These are phyloP conservation scores for Henricia sp. DNA, from an alignment of 53 echinoderm and acorn worm species.

Conservation along the genomic window DNA sequence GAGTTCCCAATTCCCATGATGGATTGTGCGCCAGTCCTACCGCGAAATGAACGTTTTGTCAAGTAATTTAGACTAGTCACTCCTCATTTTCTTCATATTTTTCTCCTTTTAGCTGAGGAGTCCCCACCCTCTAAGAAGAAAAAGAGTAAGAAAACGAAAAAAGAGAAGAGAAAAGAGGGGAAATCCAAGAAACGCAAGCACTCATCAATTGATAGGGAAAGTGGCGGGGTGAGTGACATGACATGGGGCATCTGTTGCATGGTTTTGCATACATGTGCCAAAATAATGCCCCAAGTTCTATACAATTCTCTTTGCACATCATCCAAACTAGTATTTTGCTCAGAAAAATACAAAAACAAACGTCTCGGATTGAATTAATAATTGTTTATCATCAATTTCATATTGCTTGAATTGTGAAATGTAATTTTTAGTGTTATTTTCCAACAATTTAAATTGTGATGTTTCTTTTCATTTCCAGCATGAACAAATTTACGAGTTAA, in stretches of 20 bases:
- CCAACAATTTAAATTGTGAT: not conserved
- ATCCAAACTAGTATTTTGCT: not conserved
- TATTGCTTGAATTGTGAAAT: no score
- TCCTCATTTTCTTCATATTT: not conserved
- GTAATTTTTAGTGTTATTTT: not conserved
- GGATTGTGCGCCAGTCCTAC: slow-evolving; percentile 37
- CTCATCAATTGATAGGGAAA: slow-evolving; percentile 55
- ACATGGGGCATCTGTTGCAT: no score
- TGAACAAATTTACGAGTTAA: no score
- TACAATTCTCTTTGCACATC: no score
- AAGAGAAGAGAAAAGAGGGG: slow-evolving; percentile 89
- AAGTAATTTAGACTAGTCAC: not conserved
- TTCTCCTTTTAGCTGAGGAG: slow-evolving; percentile 68
- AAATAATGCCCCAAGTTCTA: no score
- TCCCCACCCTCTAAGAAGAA: slow-evolving; percentile 88
- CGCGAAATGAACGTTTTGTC: not conserved
- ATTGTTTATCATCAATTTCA: no score
- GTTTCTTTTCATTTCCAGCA: not conserved
- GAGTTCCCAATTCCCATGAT: slow-evolving; percentile 55
- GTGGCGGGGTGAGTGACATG: slow-evolving; percentile 56
- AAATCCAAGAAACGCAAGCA: slow-evolving; percentile 87
- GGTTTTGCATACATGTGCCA: no score
- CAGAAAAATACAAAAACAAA: not conserved
- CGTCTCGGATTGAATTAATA: not conserved
- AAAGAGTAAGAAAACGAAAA: slow-evolving; percentile 95